Base-by-base conservation (phyloP, 2,888 invertebrate species). In the Perizoma flavofasciatum region DNA sequence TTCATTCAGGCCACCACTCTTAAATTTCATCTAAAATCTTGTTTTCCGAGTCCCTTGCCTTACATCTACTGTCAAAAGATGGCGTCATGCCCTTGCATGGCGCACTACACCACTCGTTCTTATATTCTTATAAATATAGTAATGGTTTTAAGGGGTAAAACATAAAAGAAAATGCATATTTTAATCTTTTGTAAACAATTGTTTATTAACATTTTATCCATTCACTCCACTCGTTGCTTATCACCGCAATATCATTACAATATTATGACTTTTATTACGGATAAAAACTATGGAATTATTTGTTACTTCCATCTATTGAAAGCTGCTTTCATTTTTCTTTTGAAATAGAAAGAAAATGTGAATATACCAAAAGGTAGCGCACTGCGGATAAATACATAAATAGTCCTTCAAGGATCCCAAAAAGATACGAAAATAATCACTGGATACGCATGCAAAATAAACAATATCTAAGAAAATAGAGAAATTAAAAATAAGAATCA, bases 171-270 rank as follows among this genome's bases (percentile, higher is more conserved):
- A 89, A 89, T 82, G 63, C 74, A 63, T 66, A 65, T 64, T 69
- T 70, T 86, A 85, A 89, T 92, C 88, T 92, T 92, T 92, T 92
- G 91, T 92, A 92, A 92, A 92, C 92, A 92, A 92, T 92, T 92
- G 91, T 92, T 92, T 92, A 91, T 92, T 92, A 92, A 92, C 92
- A 92, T 92, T 89, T 92, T 92, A 92, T 88, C 87, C 86, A 69
- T 69, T 67, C 64, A 63, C 69, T 69, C 64, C 67, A 66, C 84
- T 89, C 82, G 83, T 82, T 85, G 87, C 87, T 86, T 82, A 84
- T 86, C 87, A 87, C 83, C 81, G 77, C 80, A 79, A 78, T 82
- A 82, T 80, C 79, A 86, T 83, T 85, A 88, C 85, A 86, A 84
- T 81, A 85, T 88, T 81, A 85, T 89, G 90, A 90, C 89, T 90